A percentile compares a stretch with the other conserved stretches of the same genome.
Evolutionary conservation across 2,888 invertebrate species (phyloP).

Genomic region (Sinohyriopsis cumingii): DNA sequence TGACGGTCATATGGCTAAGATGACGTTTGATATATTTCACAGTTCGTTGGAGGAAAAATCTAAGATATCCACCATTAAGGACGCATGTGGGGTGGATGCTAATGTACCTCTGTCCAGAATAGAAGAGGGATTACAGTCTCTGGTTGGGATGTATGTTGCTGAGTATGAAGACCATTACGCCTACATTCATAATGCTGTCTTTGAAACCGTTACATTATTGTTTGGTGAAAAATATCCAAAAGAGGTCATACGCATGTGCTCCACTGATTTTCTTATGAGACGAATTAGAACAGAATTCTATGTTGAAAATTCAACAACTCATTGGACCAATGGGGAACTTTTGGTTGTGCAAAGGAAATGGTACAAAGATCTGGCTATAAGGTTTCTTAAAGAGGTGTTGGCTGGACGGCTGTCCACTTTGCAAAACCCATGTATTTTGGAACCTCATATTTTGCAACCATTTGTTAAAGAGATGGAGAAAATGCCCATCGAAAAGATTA

Average conservation of each 20-base stretch:
- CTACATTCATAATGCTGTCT: constrained; percentile 27
- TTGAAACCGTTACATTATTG: constrained; percentile 27
- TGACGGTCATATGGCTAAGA: constrained; percentile 18
- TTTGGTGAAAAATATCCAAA: constrained; percentile 26
- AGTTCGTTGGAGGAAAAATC: constrained; percentile 1
- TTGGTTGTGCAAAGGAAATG: constrained; percentile 15
- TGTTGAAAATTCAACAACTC: neutral
- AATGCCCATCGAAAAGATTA: constrained; percentile 1
- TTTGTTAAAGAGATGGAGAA: constrained; percentile 11
- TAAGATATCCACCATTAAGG: constrained; percentile 14
- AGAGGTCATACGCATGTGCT: constrained; percentile 20
- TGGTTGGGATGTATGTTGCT: constrained; percentile 25
- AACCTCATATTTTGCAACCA: constrained; percentile 2
- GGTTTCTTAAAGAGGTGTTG: constrained; percentile 21
- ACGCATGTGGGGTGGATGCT: constrained; percentile 20
- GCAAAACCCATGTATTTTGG: constrained; percentile 24
- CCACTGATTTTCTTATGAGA: constrained; percentile 19
- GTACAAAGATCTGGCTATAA: constrained; percentile 10
- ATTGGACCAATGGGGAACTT: constrained; percentile 9
- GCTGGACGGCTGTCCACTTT: constrained; percentile 20
- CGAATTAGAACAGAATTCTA: constrained; percentile 14
- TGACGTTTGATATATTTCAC: constrained; percentile 18
- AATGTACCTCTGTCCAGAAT: constrained; percentile 11
- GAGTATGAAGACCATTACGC: constrained; percentile 17
- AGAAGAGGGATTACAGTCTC: constrained; percentile 5